Evolutionary conservation across 2,113 vertebrate genomes (phyloP).

Genomic region (Esox niger): DNA sequence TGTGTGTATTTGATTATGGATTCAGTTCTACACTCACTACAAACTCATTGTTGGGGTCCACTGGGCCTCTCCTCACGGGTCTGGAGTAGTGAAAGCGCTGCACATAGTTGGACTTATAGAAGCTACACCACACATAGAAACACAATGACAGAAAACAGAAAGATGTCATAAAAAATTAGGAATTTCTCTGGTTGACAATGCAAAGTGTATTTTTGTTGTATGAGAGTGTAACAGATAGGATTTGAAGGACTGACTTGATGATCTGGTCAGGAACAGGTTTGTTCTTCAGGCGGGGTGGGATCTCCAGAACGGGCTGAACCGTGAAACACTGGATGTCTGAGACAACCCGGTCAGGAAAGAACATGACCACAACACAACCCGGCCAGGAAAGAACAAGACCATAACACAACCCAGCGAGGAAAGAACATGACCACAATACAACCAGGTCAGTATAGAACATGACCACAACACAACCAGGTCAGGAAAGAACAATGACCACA

Average conservation of each 20-base stretch:
- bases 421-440: no score
- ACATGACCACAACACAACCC: not conserved
- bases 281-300: slow-evolving; percentile 88
- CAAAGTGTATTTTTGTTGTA: no score
- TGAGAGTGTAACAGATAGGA: no score
- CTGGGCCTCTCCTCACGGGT: slow-evolving; percentile 87
- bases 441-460: no score
- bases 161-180: no score
- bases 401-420: no score
- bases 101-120: slow-evolving; percentile 97
- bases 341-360: slow-evolving; percentile 70
- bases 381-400: no score
- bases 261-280: slow-evolving; percentile 98
- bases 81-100: slow-evolving; percentile 94
- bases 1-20: no score
- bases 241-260: slow-evolving; percentile 87
- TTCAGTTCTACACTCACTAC: slow-evolving; percentile 79
- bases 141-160: no score
- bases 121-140: slow-evolving; percentile 72
- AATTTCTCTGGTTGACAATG: no score
- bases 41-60: slow-evolving; percentile 97
- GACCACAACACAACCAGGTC: no score
- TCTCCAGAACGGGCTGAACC: slow-evolving; percentile 92
- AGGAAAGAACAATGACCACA: no score
- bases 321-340: slow-evolving; percentile 98